phyloP scores from a whole-genome alignment of 2,113 vertebrate genomes.

The Salvelinus fontinalis region DNA sequence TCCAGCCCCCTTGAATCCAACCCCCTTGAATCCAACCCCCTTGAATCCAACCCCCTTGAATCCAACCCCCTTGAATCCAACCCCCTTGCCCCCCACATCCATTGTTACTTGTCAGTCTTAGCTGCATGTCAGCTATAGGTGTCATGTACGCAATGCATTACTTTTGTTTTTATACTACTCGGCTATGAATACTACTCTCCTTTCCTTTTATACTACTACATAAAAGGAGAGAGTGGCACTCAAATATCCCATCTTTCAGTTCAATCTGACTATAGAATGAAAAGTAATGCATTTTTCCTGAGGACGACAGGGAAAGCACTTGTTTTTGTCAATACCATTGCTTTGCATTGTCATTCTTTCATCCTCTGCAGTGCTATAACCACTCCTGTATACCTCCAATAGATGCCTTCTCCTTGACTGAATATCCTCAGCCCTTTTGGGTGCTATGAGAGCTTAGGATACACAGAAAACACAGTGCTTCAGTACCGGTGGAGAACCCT shows the following conservation, averaged over 20 bases:
- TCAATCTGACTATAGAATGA: background rate
- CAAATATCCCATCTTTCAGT: background rate
- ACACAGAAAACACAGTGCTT: background rate
- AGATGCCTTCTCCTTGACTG: constrained; percentile 3
- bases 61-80: no score
- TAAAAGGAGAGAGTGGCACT: no score
- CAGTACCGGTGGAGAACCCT: background rate
- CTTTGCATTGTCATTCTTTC: background rate
- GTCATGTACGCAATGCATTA: no score
- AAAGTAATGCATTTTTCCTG: background rate
- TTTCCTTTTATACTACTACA: no score
- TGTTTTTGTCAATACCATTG: background rate
- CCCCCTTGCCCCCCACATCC: no score
- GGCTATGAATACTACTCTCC: no score
- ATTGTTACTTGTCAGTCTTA: no score
- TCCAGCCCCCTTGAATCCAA: no score
- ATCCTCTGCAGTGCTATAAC: background rate
- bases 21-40: no score
- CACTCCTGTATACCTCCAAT: background rate
- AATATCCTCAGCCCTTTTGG: constrained; percentile 7
- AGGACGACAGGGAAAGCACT: background rate
- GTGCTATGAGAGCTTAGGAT: background rate
- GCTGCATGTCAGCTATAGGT: no score
- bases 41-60: no score
- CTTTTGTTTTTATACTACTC: no score